These are phyloP conservation scores for Bombus polaris DNA, from an alignment of 1,140 invertebrate genomes.

Conservation along the genomic window DNA sequence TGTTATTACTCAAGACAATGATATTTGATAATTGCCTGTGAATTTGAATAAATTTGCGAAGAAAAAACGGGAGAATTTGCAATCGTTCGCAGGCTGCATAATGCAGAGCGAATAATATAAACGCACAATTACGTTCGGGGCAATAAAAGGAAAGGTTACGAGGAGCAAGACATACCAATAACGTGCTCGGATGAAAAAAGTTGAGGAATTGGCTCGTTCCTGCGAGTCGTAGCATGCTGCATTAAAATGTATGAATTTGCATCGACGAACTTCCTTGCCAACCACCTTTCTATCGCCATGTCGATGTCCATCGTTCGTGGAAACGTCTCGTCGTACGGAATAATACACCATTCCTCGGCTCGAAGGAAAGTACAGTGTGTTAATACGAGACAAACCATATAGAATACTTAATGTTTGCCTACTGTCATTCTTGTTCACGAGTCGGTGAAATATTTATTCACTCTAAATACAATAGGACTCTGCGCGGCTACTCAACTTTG, in stretches of 20 bases:
- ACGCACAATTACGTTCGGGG: neutral
- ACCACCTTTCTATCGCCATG: conserved; percentile 79
- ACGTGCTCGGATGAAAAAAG: conserved; percentile 75
- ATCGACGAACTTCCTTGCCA: conserved; percentile 69
- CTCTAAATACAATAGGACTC: neutral
- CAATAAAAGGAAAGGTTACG: neutral
- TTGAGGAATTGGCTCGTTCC: conserved; percentile 68
- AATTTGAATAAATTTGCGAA: neutral
- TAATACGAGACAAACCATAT: neutral
- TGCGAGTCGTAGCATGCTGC: conserved; percentile 52
- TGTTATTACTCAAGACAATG: neutral
- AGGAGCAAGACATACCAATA: conserved; percentile 58
- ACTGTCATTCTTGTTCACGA: neutral
- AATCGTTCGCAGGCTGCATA: neutral
- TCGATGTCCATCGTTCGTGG: conserved; percentile 76
- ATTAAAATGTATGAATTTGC: conserved; percentile 63
- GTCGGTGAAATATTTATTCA: neutral
- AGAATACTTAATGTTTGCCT: neutral
- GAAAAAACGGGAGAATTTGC: neutral
- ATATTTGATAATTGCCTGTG: neutral
- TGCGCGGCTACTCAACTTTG: neutral
- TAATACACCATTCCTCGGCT: conserved; percentile 73
- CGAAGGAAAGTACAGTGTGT: neutral
- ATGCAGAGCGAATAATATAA: neutral
- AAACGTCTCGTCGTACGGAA: conserved; percentile 66